These are phyloP conservation scores for Drosophila insularis DNA, from an alignment of 1,140 invertebrate genomes.

Conservation along the genomic window DNA sequence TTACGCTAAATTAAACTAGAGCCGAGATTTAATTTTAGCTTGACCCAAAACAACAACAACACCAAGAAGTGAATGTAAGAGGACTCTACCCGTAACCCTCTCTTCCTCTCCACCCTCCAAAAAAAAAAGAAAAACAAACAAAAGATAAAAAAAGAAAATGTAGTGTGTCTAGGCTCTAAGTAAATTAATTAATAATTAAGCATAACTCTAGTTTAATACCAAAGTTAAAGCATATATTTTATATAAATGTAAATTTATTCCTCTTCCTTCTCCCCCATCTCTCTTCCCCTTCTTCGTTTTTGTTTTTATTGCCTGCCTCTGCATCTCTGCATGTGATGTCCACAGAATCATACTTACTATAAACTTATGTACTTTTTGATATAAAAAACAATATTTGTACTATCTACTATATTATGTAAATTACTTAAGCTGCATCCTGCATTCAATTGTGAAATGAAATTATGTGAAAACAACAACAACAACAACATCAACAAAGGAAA, in stretches of 20 bases:
- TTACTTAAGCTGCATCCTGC: slow-evolving; percentile 63
- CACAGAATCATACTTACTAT: slow-evolving; percentile 54
- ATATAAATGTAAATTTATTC: slow-evolving; percentile 48
- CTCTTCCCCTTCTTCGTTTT: neutral
- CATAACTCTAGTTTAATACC: slow-evolving; percentile 81
- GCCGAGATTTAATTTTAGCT: neutral
- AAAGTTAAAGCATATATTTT: slow-evolving; percentile 68
- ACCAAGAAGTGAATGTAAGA: neutral
- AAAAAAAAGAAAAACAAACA: too few species aligned
- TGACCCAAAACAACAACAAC: neutral
- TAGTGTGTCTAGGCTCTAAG: slow-evolving; percentile 69
- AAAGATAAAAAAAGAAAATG: slow-evolving; percentile 16
- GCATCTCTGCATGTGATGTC: slow-evolving; percentile 50
- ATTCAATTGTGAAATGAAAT: slow-evolving; percentile 65
- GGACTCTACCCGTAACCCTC: neutral
- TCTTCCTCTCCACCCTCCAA: slow-evolving; percentile 54
- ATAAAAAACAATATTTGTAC: slow-evolving; percentile 18
- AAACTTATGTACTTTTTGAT: slow-evolving; percentile 39
- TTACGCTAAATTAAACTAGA: neutral
- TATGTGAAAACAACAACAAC: slow-evolving; percentile 1
- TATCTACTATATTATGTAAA: slow-evolving; percentile 35
- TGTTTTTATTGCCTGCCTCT: slow-evolving; percentile 7
- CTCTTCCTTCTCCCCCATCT: neutral
- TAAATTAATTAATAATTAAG: slow-evolving; percentile 78
- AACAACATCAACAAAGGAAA: neutral